Evolutionary conservation across 1,140 invertebrate genomes (phyloP).

Genomic region (Drosophila teissieri): DNA sequence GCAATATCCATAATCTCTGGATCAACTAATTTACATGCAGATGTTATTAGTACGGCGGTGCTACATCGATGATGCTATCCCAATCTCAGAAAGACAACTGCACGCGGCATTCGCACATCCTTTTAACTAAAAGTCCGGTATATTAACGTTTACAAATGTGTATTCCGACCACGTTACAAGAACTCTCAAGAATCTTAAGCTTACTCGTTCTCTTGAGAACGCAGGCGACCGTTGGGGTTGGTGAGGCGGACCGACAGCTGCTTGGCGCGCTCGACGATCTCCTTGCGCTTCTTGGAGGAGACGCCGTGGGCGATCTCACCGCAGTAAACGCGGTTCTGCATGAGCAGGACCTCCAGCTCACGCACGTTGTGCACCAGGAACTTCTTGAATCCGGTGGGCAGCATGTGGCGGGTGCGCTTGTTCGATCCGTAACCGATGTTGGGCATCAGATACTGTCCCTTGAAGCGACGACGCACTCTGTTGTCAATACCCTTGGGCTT

Average conservation of each 20-base stretch:
- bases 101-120: not conserved
- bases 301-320: slow-evolving; percentile 99
- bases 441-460: slow-evolving; percentile 99
- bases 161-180: slow-evolving; percentile 73
- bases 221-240: slow-evolving; percentile 97
- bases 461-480: slow-evolving; percentile 98
- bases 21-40: too few species aligned
- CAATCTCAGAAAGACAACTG: not conserved
- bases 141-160: slow-evolving; percentile 64
- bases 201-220: slow-evolving; percentile 99
- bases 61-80: not conserved
- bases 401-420: slow-evolving; percentile 97
- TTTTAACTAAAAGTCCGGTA: slow-evolving; percentile 26
- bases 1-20: too few species aligned
- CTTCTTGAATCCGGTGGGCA: slow-evolving; percentile 98
- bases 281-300: slow-evolving; percentile 97
- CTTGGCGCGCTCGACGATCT: slow-evolving; percentile 97
- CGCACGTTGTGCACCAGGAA: slow-evolving; percentile 88
- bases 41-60: too few species aligned
- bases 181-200: slow-evolving; percentile 73
- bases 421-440: slow-evolving; percentile 99
- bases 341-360: slow-evolving; percentile 98
- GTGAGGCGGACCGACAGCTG: slow-evolving; percentile 98
- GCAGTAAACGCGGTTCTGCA: slow-evolving; percentile 99
- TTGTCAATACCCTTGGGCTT: slow-evolving; percentile 98